A percentile compares a stretch with the other conserved stretches of the same genome.
phyloP scores from a whole-genome alignment of 35 echinoderm and acorn worm genomes.

The Anneissia japonica region DNA sequence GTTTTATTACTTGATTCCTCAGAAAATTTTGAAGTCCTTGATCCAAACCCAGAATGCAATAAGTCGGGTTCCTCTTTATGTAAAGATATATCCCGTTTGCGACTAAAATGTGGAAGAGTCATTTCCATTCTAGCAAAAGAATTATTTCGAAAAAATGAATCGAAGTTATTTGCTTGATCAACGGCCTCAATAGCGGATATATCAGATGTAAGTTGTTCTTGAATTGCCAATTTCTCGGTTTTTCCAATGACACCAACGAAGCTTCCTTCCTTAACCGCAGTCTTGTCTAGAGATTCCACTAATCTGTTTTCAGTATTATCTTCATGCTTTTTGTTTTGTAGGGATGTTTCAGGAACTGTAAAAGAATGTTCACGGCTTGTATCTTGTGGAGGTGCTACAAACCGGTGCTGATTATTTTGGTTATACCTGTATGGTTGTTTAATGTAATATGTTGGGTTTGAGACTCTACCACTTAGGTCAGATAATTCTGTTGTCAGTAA shows the following conservation, averaged over 20 bases:
- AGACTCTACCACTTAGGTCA: background rate
- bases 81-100: background rate
- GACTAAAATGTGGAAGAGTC: background rate
- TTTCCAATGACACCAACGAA: background rate
- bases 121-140: background rate
- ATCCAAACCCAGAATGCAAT: background rate
- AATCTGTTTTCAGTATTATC: no score
- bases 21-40: background rate
- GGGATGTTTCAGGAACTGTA: background rate
- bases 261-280: background rate
- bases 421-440: background rate
- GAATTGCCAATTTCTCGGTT: background rate
- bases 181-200: background rate
- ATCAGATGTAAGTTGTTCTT: background rate
- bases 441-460: background rate
- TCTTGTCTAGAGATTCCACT: background rate
- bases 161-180: background rate
- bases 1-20: background rate
- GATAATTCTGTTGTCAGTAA: background rate
- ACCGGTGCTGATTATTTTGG: background rate
- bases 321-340: no score
- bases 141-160: background rate
- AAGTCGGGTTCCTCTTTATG: background rate
- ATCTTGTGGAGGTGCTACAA: background rate
- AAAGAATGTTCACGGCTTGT: background rate